A percentile compares a stretch with the other conserved stretches of the same genome.
These are phyloP conservation scores for Argya squamiceps DNA, from an alignment of 2,797 vertebrate species.

Conservation along the genomic window DNA sequence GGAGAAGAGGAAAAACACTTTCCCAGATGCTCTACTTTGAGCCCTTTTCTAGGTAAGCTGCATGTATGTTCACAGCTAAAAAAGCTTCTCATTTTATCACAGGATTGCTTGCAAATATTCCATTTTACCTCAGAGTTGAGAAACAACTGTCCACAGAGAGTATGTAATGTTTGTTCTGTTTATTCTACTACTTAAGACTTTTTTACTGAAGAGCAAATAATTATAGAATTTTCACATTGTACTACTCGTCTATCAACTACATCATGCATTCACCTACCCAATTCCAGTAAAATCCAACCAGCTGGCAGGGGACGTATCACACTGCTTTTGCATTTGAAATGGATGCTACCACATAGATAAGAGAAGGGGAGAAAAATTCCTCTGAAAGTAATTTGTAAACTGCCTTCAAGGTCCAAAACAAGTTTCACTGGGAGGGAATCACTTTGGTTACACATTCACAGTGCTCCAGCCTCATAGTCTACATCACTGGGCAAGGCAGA, in stretches of 20 bases:
- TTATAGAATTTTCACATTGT: background rate
- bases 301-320: background rate
- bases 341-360: background rate
- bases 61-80: background rate
- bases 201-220: background rate
- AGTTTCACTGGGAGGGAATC: background rate
- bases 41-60: background rate
- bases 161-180: background rate
- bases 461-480: background rate
- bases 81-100: background rate
- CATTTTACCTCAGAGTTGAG: background rate
- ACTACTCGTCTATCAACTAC: background rate
- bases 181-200: background rate
- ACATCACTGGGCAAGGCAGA: background rate
- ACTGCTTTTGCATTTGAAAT: background rate
- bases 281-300: background rate
- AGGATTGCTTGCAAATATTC: background rate
- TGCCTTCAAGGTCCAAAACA: background rate
- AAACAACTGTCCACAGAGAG: background rate
- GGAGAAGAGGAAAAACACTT: background rate
- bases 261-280: background rate
- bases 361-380: rapidly evolving
- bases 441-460: background rate
- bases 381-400: background rate
- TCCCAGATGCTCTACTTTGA: background rate